A percentile compares a stretch with the other conserved stretches of the same genome.
Conservation (phyloP, 2,797 vertebrate genomes). For the Gymnopithys bicolor region DNA sequence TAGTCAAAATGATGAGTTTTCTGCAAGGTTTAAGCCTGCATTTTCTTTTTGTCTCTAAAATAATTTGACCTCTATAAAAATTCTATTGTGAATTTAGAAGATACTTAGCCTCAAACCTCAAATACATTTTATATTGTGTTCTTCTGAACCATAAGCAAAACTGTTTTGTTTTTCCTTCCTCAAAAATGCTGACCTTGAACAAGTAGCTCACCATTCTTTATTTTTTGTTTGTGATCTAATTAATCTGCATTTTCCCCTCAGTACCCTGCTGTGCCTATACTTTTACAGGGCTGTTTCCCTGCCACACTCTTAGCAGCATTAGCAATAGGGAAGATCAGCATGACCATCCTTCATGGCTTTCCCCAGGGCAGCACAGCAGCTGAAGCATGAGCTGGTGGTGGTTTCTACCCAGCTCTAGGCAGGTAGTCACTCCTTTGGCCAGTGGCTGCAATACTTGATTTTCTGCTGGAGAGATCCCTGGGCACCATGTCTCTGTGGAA, state of each 20-base stretch:
- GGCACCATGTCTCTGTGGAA: neutral
- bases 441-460: neutral
- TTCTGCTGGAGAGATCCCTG: neutral
- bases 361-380: neutral
- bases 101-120: neutral
- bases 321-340: neutral
- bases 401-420: neutral
- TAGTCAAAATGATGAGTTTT: neutral
- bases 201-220: neutral
- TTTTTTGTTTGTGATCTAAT: neutral
- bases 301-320: accelerated
- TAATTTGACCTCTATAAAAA: slow-evolving; percentile 23
- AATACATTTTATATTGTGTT: neutral
- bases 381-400: neutral
- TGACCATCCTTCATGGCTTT: neutral
- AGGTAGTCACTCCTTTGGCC: neutral
- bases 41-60: slow-evolving; percentile 33
- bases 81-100: neutral
- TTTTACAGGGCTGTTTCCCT: neutral
- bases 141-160: neutral
- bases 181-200: neutral
- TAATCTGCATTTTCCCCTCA: slow-evolving; percentile 3
- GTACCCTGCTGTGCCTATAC: neutral
- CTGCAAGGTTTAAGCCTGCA: neutral
- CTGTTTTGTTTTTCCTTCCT: slow-evolving; percentile 8